Evolutionary conservation across 2,113 vertebrate species (phyloP).

Genomic region (Mungos mungo): DNA sequence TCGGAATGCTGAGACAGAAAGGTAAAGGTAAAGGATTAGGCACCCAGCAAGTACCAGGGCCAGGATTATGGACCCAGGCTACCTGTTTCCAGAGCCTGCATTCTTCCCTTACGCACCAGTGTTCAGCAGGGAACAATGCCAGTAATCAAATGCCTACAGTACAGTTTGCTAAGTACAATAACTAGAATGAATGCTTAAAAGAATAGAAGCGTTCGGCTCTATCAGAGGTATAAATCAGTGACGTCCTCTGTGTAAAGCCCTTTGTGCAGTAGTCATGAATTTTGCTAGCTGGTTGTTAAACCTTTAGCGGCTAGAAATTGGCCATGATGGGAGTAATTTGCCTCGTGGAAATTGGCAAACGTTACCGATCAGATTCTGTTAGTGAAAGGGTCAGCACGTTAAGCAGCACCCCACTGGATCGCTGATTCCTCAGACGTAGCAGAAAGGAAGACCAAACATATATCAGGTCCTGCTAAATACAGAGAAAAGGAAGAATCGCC

Average conservation of each 20-base stretch:
- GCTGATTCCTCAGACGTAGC: neutral
- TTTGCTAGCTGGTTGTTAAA: neutral
- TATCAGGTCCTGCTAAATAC: fast-evolving
- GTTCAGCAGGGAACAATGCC: neutral
- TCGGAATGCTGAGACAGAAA: neutral
- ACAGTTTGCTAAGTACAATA: neutral
- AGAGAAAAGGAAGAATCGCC: neutral
- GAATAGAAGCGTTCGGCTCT: too few relatives aligned
- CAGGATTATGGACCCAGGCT: fast-evolving
- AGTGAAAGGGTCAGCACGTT: neutral
- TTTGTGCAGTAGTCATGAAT: neutral
- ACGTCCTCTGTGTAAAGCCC: neutral
- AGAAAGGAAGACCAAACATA: fast-evolving
- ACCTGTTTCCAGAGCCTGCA: neutral
- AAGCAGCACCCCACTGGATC: fast-evolving
- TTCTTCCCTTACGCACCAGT: neutral
- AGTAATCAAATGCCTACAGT: neutral
- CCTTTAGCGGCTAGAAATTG: neutral
- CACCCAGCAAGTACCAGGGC: too few relatives aligned
- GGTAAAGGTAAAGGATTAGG: neutral
- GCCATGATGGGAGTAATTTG: neutral
- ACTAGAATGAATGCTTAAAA: neutral
- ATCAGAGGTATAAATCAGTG: too few relatives aligned
- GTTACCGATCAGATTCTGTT: neutral
- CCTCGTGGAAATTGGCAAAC: neutral